Conservation (phyloP, 64 coral and sea anemone genomes). For the Anthopleura sola region DNA sequence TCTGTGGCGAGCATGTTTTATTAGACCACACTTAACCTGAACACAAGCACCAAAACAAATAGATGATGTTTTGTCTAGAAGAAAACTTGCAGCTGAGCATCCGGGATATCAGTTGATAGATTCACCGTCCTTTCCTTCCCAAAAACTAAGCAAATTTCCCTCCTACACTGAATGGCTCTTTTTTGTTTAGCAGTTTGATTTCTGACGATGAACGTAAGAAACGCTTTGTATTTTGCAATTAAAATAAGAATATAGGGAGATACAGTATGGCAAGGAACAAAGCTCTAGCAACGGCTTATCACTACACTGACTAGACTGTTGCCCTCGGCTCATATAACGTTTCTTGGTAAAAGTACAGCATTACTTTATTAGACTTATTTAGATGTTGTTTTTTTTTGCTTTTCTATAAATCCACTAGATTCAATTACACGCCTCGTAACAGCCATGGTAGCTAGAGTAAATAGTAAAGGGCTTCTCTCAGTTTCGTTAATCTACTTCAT, state of each 20-base stretch:
- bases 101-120: not conserved
- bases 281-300: not conserved
- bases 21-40: not conserved
- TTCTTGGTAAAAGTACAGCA: not conserved
- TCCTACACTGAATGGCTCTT: not conserved
- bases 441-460: not conserved
- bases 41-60: not conserved
- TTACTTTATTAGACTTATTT: not conserved
- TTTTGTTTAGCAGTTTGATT: not conserved
- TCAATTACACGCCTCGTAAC: not conserved
- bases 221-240: not conserved
- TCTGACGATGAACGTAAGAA: not conserved
- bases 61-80: not conserved
- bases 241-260: not conserved
- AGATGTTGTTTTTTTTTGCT: not conserved
- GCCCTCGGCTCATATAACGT: not conserved
- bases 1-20: not conserved
- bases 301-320: too few species aligned
- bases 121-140: not conserved
- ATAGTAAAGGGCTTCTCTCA: too few species aligned
- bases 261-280: not conserved
- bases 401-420: not conserved
- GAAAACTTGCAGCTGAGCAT: not conserved
- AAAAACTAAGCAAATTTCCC: not conserved
- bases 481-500: too few species aligned